Conservation (phyloP, 2,888 invertebrate species). For the Scaptomyza cyrtandrae region DNA sequence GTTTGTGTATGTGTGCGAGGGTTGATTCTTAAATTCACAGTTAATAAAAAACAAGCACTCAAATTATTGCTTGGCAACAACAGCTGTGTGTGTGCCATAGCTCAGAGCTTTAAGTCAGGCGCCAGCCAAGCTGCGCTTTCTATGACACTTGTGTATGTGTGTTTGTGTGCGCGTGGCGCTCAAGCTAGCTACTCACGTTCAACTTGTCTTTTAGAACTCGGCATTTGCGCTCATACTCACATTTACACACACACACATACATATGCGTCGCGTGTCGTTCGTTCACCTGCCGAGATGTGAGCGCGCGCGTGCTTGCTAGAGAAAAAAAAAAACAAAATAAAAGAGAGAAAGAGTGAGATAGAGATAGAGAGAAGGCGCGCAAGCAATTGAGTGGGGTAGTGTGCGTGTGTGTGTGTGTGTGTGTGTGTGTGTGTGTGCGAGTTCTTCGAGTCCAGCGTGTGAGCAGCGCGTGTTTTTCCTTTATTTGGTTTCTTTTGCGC, state of each 20-base stretch:
- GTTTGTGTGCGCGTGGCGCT: constrained; percentile 55
- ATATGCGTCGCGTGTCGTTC: constrained; percentile 74
- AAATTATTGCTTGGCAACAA: constrained; percentile 52
- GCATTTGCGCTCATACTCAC: constrained; percentile 15
- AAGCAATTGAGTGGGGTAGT: constrained; percentile 11
- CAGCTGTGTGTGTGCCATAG: constrained; percentile 56
- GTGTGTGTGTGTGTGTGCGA: constrained; percentile 16
- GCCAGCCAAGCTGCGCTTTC: constrained; percentile 33
- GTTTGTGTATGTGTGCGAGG: constrained; percentile 11
- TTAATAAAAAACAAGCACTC: constrained; percentile 37
- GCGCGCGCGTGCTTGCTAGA: constrained; percentile 12
- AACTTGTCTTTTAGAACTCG: constrained; percentile 55
- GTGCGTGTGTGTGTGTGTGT: constrained; percentile 17
- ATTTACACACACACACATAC: constrained; percentile 16
- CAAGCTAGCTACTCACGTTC: constrained; percentile 45
- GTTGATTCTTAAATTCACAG: constrained; percentile 39
- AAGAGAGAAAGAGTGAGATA: constrained; percentile 2
- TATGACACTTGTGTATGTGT: constrained; percentile 13
- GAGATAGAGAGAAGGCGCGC: constrained; percentile 3
- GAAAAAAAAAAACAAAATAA: neutral
- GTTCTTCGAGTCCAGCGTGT: constrained; percentile 40
- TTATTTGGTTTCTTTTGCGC: constrained; percentile 55
- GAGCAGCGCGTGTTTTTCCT: constrained; percentile 56
- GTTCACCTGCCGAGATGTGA: constrained; percentile 66
- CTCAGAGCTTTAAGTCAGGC: constrained; percentile 45